Percentiles rank a stretch among this genome's conserved stretches.
Conservation (phyloP, 92 coral and sea anemone genomes). For the Phymanthus crucifer region DNA sequence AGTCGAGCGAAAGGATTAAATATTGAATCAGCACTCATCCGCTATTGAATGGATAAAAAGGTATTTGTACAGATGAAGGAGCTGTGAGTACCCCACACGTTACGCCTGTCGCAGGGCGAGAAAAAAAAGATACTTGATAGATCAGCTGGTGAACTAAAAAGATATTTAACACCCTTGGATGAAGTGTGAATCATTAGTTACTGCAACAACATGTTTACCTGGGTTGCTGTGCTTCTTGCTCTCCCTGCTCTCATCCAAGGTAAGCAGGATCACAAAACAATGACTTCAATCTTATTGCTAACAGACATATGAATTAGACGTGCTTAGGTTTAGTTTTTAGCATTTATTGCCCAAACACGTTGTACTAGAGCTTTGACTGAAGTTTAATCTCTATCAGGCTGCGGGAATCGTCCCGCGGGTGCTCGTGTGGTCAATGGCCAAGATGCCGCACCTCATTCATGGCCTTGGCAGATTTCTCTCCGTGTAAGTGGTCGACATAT, state of each 20-base stretch:
- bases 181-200: not conserved
- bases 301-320: too few relatives aligned
- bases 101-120: not conserved
- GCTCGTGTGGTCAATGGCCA: constrained; percentile 40
- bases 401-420: constrained; percentile 38
- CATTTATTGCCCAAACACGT: too few relatives aligned
- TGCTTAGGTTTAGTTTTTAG: too few relatives aligned
- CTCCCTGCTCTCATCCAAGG: constrained; percentile 5
- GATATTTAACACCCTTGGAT: not conserved
- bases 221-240: not conserved
- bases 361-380: too few relatives aligned
- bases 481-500: constrained; percentile 34
- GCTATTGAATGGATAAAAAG: not conserved
- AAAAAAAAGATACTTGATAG: not conserved
- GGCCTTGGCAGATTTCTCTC: constrained; percentile 51
- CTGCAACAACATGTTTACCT: not conserved
- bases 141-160: not conserved
- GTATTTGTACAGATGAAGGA: not conserved
- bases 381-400: constrained; percentile 4
- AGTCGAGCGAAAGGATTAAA: not conserved
- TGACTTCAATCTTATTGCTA: too few relatives aligned
- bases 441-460: constrained; percentile 39
- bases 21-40: not conserved
- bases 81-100: not conserved
- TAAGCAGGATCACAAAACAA: not conserved